Evolutionary conservation across 2,888 invertebrate genomes (phyloP), one percentile per base, ranked within the genome.

Genomic region (Sphinx pinastri): DNA sequence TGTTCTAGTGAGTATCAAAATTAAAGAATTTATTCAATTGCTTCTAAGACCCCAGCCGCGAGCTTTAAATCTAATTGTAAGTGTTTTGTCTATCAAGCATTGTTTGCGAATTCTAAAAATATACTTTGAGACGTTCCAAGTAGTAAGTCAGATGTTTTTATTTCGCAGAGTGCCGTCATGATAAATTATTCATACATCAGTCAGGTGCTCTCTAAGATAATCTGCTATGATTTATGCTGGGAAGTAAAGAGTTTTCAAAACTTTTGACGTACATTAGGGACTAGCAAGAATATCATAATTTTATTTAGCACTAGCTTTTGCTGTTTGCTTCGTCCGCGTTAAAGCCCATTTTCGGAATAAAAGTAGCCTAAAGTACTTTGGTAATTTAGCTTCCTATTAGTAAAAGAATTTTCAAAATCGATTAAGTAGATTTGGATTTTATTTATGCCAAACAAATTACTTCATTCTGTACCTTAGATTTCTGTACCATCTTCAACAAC

Each of bases 121-220:
- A 63, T 49, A 63, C 63, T 47, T 47, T 63, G 63, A 63, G 60
- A 63, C 47, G 47, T 47, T 49, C 19, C 49, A 63, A 63, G 49
- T 49, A 49, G 63, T 63, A 63, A 63, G 63, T 63, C n/a, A 54
- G 67, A 54, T 67, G 38, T 69, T 73, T 68, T 67, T 71, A 75
- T 74, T 75, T 71, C 68, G 59, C 71, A 71, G 71, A 73, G 73
- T 73, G 75, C 75, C 72, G 71, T 66, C 25, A 63, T 69, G 52
- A 79, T 84, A 82, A 77, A 84, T 82, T 79, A 85, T 85, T 82
- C 84, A 84, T 77, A 73, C 77, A 75, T 77, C 77, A 80, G 75
- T 78, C 79, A 77, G 70, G 70, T 71, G 73, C 73, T 73, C 58
- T 73, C 69, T 57, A 70, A 79, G 81, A 84, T 86, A 85, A 85